A percentile compares a stretch with the other conserved stretches of the same genome.
Conservation (phyloP, 2,797 vertebrate species). For the Gymnodraco acuticeps region DNA sequence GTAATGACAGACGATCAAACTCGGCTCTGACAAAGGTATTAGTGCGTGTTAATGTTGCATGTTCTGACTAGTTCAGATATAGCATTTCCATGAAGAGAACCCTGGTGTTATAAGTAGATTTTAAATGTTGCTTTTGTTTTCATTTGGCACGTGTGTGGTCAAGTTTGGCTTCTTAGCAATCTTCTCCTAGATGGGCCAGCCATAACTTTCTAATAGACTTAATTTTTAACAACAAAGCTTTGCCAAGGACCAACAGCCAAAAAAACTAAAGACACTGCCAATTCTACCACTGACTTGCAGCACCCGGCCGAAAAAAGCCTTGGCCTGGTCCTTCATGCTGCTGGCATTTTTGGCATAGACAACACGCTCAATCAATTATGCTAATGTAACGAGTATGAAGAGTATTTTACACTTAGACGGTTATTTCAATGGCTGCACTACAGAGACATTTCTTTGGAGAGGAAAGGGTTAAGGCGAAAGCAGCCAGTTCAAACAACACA, state of each 20-base stretch:
- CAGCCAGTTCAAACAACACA: conserved; percentile 48
- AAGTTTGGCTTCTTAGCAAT: conserved; percentile 43
- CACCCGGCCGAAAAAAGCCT: conserved; percentile 50
- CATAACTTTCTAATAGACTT: conserved; percentile 77
- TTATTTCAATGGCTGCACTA: conserved; percentile 56
- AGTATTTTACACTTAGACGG: conserved; percentile 64
- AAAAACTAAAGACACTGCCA: conserved; percentile 61
- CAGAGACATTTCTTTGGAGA: conserved; percentile 54
- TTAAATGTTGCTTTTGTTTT: conserved; percentile 33
- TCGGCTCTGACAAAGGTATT: conserved; percentile 64
- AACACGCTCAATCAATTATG: conserved; percentile 79
- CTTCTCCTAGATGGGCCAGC: conserved; percentile 50
- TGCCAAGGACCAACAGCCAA: conserved; percentile 77
- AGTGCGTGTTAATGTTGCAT: conserved; percentile 41
- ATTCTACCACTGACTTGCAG: conserved; percentile 57
- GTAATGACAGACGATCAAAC: conserved; percentile 68
- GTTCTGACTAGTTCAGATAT: conserved; percentile 34
- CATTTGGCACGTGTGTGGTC: conserved; percentile 9
- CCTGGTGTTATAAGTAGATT: conserved; percentile 34
- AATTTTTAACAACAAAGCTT: conserved; percentile 77
- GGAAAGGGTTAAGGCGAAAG: conserved; percentile 62
- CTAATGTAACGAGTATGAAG: conserved; percentile 74
- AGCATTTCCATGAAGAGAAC: conserved; percentile 3
- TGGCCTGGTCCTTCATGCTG: conserved; percentile 62
- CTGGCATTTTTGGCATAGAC: conserved; percentile 71